Evolutionary conservation across 2,113 vertebrate genomes (phyloP), one percentile per base, ranked within the genome.

Genomic region (Leucosticte australis): DNA sequence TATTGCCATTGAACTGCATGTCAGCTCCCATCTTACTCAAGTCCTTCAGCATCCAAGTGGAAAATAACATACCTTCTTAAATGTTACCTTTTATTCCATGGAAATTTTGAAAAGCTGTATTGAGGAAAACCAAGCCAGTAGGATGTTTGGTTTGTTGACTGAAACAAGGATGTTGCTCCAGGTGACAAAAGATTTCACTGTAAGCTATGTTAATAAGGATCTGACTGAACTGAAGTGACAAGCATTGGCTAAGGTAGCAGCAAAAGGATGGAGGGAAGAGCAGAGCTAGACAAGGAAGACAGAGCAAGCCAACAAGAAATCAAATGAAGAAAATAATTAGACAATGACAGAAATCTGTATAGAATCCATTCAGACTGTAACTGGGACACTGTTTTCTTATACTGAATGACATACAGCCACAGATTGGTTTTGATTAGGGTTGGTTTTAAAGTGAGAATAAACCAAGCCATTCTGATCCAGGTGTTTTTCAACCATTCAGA

Each of bases 51-150:
- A 77, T 31, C 26, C 33, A 85, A 21, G 3, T 30, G 18, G 42
- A 78, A 75, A 76, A 78, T 10, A 87, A 86, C 91, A n/a, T 15
- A 67, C 9, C 11, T 86, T 73, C 69, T 79, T 70, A 63, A 47
- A 82, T 7, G 15, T 74, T 94, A 92, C 65, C 73, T 89, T 93
- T 84, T 83, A 47, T 52, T 49, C 47, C n/a, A 76, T 4, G 55
- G 68, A 83, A 83, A 77, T 56, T 62, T 33, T 82, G 83, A 83
- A 92, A 77, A 85, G 37, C 20, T 83, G 59, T 59, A 31, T 41
- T 50, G 20, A 18, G 13, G 53, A 86, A 90, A 83, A 79, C 6
- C 28, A 65, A 85, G 62, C 33, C 68, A 90, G 63, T 13, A 69
- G 84, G 39, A 74, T 50, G 7, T 47, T 65, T 63, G 37, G 53